Percentiles rank a stretch among this genome's conserved stretches.
Evolutionary conservation across 2,113 vertebrate genomes (phyloP).

Genomic region (Caretta caretta): DNA sequence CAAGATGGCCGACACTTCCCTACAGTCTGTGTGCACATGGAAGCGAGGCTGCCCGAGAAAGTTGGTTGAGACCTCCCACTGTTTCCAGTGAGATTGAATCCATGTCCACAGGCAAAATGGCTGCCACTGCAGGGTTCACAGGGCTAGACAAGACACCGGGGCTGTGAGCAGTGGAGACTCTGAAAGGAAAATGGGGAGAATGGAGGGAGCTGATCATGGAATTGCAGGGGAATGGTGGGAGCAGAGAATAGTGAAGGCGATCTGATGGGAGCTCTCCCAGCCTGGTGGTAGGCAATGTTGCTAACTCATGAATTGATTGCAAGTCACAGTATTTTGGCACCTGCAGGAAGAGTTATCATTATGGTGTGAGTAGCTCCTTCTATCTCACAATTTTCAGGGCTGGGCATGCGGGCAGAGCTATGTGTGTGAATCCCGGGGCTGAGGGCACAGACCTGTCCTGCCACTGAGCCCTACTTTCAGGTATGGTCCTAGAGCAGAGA

Average conservation of each 20-base stretch:
- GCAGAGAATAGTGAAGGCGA: neutral
- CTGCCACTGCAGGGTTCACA: neutral
- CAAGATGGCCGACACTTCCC: neutral
- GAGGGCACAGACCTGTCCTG: neutral
- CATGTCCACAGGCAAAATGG: neutral
- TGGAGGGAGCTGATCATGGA: neutral
- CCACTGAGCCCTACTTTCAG: neutral
- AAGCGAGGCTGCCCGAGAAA: neutral
- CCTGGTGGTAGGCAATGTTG: neutral
- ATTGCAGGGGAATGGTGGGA: neutral
- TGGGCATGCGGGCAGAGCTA: neutral
- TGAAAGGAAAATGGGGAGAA: neutral
- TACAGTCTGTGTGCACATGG: neutral
- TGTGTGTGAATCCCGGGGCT: neutral
- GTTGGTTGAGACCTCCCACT: neutral
- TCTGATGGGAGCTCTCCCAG: neutral
- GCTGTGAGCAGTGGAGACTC: neutral
- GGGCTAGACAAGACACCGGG: neutral
- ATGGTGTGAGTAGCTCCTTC: neutral
- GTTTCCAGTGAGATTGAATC: neutral
- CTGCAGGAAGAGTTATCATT: neutral
- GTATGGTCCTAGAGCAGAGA: neutral
- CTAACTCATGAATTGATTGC: neutral
- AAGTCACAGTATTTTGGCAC: neutral
- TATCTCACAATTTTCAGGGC: neutral